A percentile compares a stretch with the other conserved stretches of the same genome.
phyloP scores from a whole-genome alignment of 2,113 vertebrate genomes.

The Vimba vimba region DNA sequence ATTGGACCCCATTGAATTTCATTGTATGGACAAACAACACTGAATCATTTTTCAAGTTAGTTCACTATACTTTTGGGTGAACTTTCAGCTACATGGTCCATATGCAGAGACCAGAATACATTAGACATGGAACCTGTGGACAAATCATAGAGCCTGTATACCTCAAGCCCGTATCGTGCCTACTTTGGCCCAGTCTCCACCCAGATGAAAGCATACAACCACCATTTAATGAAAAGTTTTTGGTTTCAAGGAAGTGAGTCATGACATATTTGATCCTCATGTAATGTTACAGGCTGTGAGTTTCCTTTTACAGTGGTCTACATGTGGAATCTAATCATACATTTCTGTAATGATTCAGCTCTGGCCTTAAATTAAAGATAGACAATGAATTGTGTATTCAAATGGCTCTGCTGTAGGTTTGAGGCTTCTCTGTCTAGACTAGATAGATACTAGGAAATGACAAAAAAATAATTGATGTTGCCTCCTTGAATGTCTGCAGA shows the following conservation, averaged over 20 bases:
- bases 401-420: not conserved
- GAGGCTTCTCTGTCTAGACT: constrained; percentile 25
- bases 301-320: constrained; percentile 13
- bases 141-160: not conserved
- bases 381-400: not conserved
- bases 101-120: no score
- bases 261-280: not conserved
- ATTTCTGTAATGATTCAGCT: constrained; percentile 18
- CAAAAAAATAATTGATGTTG: not conserved
- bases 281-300: not conserved
- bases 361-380: constrained; percentile 19
- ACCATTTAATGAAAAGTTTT: not conserved
- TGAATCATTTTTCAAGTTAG: no score
- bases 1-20: no score
- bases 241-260: not conserved
- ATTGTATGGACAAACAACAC: no score
- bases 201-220: not conserved
- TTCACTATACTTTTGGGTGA: no score
- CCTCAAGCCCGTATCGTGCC: not conserved
- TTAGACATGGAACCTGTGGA: no score
- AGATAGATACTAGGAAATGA: constrained; percentile 6
- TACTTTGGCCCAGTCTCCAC: constrained; percentile 9
- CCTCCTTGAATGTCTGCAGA: not conserved
- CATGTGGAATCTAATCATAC: not conserved
- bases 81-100: no score